Conservation (phyloP, 2,113 vertebrate species). For the Xiphophorus maculatus region DNA sequence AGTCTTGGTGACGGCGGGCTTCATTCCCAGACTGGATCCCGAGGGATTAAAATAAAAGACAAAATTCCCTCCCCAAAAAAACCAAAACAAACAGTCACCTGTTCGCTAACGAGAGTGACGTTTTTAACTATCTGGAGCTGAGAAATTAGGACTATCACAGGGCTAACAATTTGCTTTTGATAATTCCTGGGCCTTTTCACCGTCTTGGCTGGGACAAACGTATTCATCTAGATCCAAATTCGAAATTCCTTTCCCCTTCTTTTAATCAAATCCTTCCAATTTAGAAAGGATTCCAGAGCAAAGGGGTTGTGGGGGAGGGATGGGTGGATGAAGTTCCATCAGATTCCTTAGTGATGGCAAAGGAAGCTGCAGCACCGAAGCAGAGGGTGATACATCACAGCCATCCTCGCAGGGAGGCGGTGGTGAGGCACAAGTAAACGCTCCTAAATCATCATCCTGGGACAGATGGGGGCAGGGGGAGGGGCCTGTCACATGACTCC, state of each 20-base stretch:
- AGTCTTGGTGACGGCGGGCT: slow-evolving; percentile 73
- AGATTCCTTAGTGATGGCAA: slow-evolving; percentile 49
- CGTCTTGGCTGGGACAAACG: not conserved
- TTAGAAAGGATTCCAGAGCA: slow-evolving; percentile 23
- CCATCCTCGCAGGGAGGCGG: slow-evolving; percentile 59
- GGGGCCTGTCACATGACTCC: slow-evolving; percentile 50
- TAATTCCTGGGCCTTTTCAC: not conserved
- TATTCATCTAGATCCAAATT: slow-evolving; percentile 1
- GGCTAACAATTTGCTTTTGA: slow-evolving; percentile 41
- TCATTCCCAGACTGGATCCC: slow-evolving; percentile 74
- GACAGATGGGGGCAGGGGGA: slow-evolving; percentile 57
- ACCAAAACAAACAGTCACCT: slow-evolving; percentile 54
- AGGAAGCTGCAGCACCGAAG: slow-evolving; percentile 40
- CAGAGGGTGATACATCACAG: slow-evolving; percentile 75
- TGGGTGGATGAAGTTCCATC: slow-evolving; percentile 56
- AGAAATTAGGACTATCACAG: slow-evolving; percentile 24
- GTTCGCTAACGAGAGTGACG: slow-evolving; percentile 48
- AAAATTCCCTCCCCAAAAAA: slow-evolving; percentile 51
- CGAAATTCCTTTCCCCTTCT: not conserved
- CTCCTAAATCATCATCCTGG: slow-evolving; percentile 75
- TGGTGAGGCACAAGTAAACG: slow-evolving; percentile 72
- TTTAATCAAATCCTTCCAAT: slow-evolving; percentile 23
- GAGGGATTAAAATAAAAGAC: slow-evolving; percentile 61
- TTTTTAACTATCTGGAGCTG: slow-evolving; percentile 42
- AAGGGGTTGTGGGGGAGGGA: not conserved